phyloP scores from a whole-genome alignment of 1,140 invertebrate species.

The Lanistes nyassanus region DNA sequence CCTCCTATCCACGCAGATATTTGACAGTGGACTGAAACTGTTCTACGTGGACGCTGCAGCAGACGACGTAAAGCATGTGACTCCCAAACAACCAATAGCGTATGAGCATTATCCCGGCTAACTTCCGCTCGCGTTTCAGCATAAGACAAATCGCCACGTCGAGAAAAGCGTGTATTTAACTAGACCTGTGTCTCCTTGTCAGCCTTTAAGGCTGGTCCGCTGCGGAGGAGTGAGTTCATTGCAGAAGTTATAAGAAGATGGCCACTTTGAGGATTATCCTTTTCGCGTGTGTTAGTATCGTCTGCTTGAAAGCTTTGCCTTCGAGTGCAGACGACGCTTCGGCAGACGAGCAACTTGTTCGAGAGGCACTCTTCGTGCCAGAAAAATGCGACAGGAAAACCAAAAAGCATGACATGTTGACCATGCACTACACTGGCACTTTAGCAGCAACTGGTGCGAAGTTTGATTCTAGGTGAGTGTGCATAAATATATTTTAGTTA shows the following conservation, averaged over 20 bases:
- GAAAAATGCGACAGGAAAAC: slow-evolving; percentile 83
- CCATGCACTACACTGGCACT: slow-evolving; percentile 94
- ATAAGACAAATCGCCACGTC: slow-evolving; percentile 20
- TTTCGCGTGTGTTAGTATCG: not conserved
- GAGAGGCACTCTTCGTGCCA: slow-evolving; percentile 81
- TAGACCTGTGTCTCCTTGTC: not conserved
- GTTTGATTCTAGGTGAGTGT: slow-evolving; percentile 90
- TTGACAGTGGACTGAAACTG: not conserved
- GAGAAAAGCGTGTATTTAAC: not conserved
- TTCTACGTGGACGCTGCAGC: not conserved
- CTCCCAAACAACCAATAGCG: not conserved
- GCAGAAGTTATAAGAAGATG: not conserved
- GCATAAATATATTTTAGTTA: not conserved
- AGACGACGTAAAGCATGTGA: not conserved
- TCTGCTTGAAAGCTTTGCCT: not conserved
- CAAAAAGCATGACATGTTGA: slow-evolving; percentile 88
- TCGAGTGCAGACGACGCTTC: not conserved
- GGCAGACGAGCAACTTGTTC: slow-evolving; percentile 73
- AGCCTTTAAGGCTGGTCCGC: not conserved
- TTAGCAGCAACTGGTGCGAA: slow-evolving; percentile 82
- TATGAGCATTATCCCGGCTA: not conserved
- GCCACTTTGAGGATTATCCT: not conserved
- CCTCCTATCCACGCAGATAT: not conserved
- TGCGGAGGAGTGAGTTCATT: not conserved
- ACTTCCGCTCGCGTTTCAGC: not conserved